Evolutionary conservation across 2,797 vertebrate genomes (phyloP), one percentile per base, ranked within the genome.

Genomic region (Silurus lanzhouensis): DNA sequence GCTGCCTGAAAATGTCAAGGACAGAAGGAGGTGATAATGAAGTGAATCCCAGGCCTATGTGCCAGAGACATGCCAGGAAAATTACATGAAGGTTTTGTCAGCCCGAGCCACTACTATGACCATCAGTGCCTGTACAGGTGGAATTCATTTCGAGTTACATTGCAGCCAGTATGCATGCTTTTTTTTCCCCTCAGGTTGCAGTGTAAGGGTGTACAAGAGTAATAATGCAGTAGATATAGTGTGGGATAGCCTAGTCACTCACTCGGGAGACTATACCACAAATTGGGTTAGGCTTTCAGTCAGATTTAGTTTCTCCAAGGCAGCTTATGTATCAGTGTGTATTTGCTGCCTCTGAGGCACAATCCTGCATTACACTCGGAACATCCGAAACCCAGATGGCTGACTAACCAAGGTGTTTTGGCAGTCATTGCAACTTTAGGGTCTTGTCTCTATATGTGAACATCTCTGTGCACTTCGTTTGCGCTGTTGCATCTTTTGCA

Each of bases 231-330:
- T 15, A 38, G 70, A 68, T 72, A n/a, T 44, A 13, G 46, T 25
- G 71, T 52, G 71, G 46, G 46, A 52, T n/a, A 48, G 22, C 71
- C 22, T 20, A 14, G 71, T 14, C 46, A n/a, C 22, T 74, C 5
- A 20, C 71, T 52, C 15, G 13, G 46, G 20, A 1, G 71, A 74
- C 71, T 25, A 52, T 15, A 74, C 71, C 71, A n/a, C 71, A 15
- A 52, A 74, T 55, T 25, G 22, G 71, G 48, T 75, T 75, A 27
- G 72, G n/a, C 7, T 3, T 74, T 74, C 71, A 55, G 71, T 74
- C 22, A 15, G 46, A 74, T 74, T 15, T 5, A 15, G 48, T 74
- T 55, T 55, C 71, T 25, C 71, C n/a, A 48, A 13, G 20, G 44
- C 44, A n/a, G 70, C 44, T 25, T n/a, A 25, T 15, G 48, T 55